phyloP scores from a whole-genome alignment of 2,113 vertebrate genomes.

The Cygnus atratus region DNA sequence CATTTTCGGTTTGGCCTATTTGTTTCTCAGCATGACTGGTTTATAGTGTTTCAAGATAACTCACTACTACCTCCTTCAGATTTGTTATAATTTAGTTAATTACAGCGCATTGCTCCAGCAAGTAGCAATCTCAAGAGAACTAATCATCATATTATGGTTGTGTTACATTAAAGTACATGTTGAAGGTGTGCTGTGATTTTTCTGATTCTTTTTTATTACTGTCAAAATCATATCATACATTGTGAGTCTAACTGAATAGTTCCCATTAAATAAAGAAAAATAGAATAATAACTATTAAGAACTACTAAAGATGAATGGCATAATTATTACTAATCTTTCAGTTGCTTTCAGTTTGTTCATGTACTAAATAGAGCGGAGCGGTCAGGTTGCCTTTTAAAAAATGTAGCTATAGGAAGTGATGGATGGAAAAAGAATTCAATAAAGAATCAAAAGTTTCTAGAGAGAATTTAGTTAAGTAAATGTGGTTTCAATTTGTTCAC shows the following conservation, averaged over 20 bases:
- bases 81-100: constrained; percentile 58
- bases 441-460: not conserved
- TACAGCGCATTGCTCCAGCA: not conserved
- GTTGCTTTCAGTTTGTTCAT: not conserved
- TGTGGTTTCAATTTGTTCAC: not conserved
- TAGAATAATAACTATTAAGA: not conserved
- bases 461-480: not conserved
- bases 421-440: not conserved
- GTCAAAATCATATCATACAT: not conserved
- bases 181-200: not conserved
- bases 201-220: not conserved
- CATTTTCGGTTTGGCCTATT: constrained; percentile 3
- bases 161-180: not conserved
- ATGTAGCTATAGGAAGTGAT: not conserved
- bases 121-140: constrained; percentile 13
- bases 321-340: not conserved
- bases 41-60: constrained; percentile 41
- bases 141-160: not conserved
- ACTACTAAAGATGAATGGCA: not conserved
- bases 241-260: not conserved
- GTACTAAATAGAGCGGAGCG: not conserved
- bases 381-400: not conserved
- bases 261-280: not conserved
- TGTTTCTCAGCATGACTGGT: constrained; percentile 1
- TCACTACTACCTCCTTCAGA: constrained; percentile 32